These are phyloP conservation scores for Ochotona curzoniae DNA, from an alignment of 2,113 vertebrate genomes.

Conservation along the genomic window DNA sequence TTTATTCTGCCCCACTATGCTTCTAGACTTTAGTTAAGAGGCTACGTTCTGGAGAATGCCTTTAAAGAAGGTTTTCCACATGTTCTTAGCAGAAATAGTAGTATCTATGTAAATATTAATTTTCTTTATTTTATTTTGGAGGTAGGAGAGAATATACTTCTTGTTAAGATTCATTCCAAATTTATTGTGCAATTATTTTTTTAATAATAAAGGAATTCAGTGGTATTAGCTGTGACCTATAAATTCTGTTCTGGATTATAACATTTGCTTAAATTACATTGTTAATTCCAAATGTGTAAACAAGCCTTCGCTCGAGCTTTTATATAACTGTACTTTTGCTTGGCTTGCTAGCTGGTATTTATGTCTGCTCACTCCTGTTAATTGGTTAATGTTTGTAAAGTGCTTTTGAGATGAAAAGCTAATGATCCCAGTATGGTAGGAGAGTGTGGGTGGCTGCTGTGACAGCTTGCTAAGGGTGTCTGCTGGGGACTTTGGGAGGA, in stretches of 20 bases:
- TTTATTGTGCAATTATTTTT: neutral
- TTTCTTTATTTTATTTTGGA: conserved; percentile 1
- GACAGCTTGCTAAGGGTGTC: neutral
- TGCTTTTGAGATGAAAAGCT: conserved; percentile 56
- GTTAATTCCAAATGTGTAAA: conserved; percentile 13
- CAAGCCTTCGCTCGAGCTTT: neutral
- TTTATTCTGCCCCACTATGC: neutral
- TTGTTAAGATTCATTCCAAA: neutral
- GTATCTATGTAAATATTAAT: neutral
- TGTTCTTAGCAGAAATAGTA: neutral
- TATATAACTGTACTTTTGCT: conserved; percentile 29
- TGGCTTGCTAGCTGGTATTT: conserved; percentile 53
- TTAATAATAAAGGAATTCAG: conserved; percentile 36
- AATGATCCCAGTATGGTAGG: neutral
- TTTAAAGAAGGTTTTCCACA: neutral
- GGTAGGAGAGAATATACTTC: neutral
- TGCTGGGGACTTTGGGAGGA: neutral
- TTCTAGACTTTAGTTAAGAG: neutral
- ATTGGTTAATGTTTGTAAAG: conserved; percentile 65
- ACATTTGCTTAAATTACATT: conserved; percentile 33
- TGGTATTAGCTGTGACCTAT: neutral
- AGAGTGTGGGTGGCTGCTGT: neutral
- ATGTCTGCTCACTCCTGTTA: conserved; percentile 30
- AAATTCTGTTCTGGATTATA: conserved; percentile 23
- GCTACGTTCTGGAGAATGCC: neutral